phyloP scores from a whole-genome alignment of 2,797 vertebrate species.

The Odontamblyopus lacepedii region DNA sequence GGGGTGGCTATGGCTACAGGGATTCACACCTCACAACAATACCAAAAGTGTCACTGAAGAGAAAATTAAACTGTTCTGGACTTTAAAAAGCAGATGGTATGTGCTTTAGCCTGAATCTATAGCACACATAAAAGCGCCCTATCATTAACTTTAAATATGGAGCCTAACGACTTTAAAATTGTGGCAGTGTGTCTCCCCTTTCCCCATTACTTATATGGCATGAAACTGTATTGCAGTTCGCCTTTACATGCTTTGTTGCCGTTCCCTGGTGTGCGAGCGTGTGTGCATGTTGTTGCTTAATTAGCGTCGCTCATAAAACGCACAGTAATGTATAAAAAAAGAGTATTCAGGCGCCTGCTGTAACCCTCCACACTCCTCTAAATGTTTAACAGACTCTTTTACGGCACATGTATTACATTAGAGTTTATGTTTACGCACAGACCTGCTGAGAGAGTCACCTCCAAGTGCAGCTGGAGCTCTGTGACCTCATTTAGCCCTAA shows the following conservation, averaged over 20 bases:
- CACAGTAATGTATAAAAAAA: constrained; percentile 17
- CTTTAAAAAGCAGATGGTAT: background rate
- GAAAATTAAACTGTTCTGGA: background rate
- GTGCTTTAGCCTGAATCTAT: background rate
- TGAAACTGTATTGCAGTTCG: constrained; percentile 10
- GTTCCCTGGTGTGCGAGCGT: constrained; percentile 23
- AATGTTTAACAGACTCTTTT: constrained; percentile 14
- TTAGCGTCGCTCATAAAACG: constrained; percentile 52
- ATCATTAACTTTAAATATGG: background rate
- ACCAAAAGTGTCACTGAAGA: background rate
- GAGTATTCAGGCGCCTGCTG: constrained; percentile 38
- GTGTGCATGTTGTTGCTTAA: constrained; percentile 45
- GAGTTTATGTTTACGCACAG: constrained; percentile 43
- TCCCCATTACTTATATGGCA: background rate
- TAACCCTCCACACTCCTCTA: constrained; percentile 19
- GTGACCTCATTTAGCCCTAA: constrained; percentile 14
- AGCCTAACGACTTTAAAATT: background rate
- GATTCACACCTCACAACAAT: background rate
- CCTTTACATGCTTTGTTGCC: constrained; percentile 18
- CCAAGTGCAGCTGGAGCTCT: constrained; percentile 20
- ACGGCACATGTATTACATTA: constrained; percentile 22
- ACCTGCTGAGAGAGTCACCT: constrained; percentile 44
- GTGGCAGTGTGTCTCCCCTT: constrained; percentile 8
- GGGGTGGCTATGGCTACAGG: too few relatives aligned
- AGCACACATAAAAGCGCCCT: background rate